Base-by-base conservation (phyloP, 2,797 vertebrate species). In the Microcaecilia unicolor region DNA sequence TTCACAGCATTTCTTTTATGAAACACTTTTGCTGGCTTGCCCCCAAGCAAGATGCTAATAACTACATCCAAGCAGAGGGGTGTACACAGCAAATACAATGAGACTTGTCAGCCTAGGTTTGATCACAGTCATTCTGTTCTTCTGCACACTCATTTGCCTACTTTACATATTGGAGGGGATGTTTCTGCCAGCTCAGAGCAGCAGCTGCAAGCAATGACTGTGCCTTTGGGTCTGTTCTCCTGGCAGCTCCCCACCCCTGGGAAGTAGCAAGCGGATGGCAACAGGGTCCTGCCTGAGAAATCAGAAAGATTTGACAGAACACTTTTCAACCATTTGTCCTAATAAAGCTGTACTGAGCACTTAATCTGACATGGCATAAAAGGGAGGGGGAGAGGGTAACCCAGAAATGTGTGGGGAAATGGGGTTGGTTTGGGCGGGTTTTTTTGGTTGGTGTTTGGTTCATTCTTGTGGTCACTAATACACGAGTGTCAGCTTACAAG, bases 231-330 rank as follows among this genome's bases (percentile, higher is more conserved):
- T 70, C 55, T 67, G n/a, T n/a, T n/a, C n/a, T n/a, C n/a, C n/a
- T n/a, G n/a, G n/a, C 72, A 62, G 55, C 70, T 60, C 48, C 61
- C 33, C n/a, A n/a, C n/a, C n/a, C n/a, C n/a, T n/a, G n/a, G n/a
- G n/a, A n/a, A n/a, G 57, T 65, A 67, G 76, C 70, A 69, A 70
- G n/a, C n/a, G 61, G 28, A 46, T 18, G 64, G 39, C 59, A 15
- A 18, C 42, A 58, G 13, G 10, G 48, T 64, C 58, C 64, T 46
- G 58, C 56, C 52, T 51, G 60, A 65, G 59, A 64, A 63, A 58
- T 49, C 43, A 44, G 44, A 49, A 47, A 49, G 55, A 42, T 61
- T 56, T 45, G 48, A 28, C 32, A 51, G 24, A 37, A 34, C 44
- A 34, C 58, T 59, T 65, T 46, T 70, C 70, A 55, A 48, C 66